A percentile compares a stretch with the other conserved stretches of the same genome.
phyloP scores from a whole-genome alignment of 2,888 invertebrate species.

The Rhingia rostrata region DNA sequence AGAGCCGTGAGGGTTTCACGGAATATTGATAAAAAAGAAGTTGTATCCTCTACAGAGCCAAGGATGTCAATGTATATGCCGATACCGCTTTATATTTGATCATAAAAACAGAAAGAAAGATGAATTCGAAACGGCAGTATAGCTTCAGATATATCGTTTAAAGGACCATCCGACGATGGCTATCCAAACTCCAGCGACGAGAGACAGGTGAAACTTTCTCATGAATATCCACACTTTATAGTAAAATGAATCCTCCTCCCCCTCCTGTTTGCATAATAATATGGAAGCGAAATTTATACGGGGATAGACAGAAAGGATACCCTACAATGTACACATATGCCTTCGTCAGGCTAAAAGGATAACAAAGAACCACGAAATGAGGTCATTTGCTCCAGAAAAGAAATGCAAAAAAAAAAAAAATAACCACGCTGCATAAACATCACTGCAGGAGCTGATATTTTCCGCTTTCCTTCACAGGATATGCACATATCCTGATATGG shows the following conservation, averaged over 20 bases:
- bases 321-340: not conserved
- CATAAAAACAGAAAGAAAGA: constrained; percentile 4
- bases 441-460: no score
- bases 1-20: not conserved
- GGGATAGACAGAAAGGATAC: constrained; percentile 12
- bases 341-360: constrained; percentile 6
- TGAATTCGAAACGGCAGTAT: constrained; percentile 15
- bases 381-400: constrained; percentile 30
- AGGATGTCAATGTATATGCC: not conserved
- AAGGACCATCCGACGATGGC: constrained; percentile 5
- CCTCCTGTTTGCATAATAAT: constrained; percentile 26
- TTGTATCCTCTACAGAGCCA: not conserved
- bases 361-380: constrained; percentile 38
- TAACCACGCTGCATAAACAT: not conserved
- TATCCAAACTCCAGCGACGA: not conserved
- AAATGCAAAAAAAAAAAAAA: constrained; percentile 3
- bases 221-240: constrained; percentile 6
- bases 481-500: constrained; percentile 2
- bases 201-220: constrained; percentile 29
- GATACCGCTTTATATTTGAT: not conserved
- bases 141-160: not conserved
- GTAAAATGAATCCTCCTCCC: not conserved
- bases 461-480: not conserved
- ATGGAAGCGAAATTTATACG: constrained; percentile 28
- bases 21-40: not conserved